A percentile compares a stretch with the other conserved stretches of the same genome.
These are phyloP conservation scores for Laticauda laticaudata DNA, from an alignment of 2,113 vertebrate genomes.

Conservation along the genomic window DNA sequence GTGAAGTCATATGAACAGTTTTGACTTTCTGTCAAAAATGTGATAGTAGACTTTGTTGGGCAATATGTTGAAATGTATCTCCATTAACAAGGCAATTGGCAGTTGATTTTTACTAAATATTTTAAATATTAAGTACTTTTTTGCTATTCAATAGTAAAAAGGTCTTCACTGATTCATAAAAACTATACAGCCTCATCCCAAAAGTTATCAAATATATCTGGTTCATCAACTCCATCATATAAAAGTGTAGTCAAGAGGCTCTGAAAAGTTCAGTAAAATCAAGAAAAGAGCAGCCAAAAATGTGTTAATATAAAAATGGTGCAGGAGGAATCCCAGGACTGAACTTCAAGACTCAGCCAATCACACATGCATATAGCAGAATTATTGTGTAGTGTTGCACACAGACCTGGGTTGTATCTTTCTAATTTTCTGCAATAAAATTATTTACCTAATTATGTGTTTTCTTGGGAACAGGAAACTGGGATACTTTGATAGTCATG, in stretches of 20 bases:
- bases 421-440: neutral
- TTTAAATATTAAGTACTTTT: neutral
- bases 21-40: neutral
- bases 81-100: neutral
- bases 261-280: neutral
- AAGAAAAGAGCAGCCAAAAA: neutral
- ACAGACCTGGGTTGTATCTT: neutral
- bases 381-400: neutral
- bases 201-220: neutral
- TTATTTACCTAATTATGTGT: neutral
- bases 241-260: neutral
- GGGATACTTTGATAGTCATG: neutral
- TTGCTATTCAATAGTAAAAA: neutral
- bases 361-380: neutral
- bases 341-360: neutral
- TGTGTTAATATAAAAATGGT: neutral
- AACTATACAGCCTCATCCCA: neutral
- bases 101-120: neutral
- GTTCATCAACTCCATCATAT: neutral
- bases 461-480: neutral
- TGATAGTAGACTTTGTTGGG: neutral
- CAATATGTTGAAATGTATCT: neutral
- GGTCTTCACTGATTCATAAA: neutral
- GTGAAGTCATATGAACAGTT: neutral
- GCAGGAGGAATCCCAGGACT: neutral